Percentiles rank a stretch among this genome's conserved stretches.
These are phyloP conservation scores for Ophioderma brevispina DNA, from an alignment of 35 echinoderm and acorn worm genomes.

Conservation along the genomic window DNA sequence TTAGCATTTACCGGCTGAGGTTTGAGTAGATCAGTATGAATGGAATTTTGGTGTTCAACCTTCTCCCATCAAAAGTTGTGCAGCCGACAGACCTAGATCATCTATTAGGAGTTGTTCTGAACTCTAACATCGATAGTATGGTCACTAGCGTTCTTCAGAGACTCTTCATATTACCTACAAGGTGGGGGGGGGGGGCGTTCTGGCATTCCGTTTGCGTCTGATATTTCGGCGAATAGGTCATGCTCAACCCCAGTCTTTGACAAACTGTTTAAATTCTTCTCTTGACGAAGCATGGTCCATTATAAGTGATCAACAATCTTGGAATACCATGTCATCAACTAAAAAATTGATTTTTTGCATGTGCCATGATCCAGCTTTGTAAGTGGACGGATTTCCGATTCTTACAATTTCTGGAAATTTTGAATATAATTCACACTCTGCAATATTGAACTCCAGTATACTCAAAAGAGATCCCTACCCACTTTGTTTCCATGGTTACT, in stretches of 20 bases:
- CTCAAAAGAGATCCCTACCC: constrained; percentile 56
- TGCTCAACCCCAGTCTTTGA: constrained; percentile 17
- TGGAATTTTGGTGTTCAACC: constrained; percentile 42
- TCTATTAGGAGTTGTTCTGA: constrained; percentile 48
- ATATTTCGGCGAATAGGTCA: not conserved
- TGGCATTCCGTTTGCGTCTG: constrained; percentile 32
- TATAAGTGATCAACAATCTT: constrained; percentile 49
- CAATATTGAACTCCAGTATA: constrained; percentile 31
- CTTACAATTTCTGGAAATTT: constrained; percentile 58
- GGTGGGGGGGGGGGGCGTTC: no score
- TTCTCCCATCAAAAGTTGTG: constrained; percentile 50
- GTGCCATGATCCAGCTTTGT: constrained; percentile 26
- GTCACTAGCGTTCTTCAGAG: constrained; percentile 43
- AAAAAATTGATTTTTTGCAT: constrained; percentile 50
- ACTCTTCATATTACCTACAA: constrained; percentile 31
- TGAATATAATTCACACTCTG: constrained; percentile 48
- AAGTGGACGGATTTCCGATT: not conserved
- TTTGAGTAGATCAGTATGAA: constrained; percentile 1
- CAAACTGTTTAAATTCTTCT: constrained; percentile 14
- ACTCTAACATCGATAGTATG: constrained; percentile 39
- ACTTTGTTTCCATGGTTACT: no score
- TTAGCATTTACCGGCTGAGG: not conserved
- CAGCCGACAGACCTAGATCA: not conserved
- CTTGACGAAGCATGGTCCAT: constrained; percentile 41
- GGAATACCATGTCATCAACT: constrained; percentile 63